A percentile compares a stretch with the other conserved stretches of the same genome.
Conservation (phyloP, 2,113 vertebrate species). For the Nansenia antarctica region DNA sequence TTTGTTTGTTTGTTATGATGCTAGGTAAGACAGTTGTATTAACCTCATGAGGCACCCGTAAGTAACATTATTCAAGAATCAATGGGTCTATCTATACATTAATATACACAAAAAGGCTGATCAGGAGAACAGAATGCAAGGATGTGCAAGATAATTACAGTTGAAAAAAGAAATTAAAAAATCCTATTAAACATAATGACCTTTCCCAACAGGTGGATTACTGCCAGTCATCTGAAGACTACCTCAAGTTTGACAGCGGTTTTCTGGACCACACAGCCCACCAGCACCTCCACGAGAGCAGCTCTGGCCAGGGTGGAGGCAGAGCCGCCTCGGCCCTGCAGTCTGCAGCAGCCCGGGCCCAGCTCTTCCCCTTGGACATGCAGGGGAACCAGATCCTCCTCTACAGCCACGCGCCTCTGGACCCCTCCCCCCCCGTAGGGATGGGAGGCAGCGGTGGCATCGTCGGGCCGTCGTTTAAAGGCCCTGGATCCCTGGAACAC, state of each 20-base stretch:
- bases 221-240: slow-evolving; percentile 83
- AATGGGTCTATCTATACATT: no score
- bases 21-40: no score
- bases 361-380: slow-evolving; percentile 87
- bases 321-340: slow-evolving; percentile 63
- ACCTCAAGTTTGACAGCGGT: slow-evolving; percentile 79
- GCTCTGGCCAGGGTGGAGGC: slow-evolving; percentile 41
- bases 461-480: slow-evolving; percentile 62
- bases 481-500: slow-evolving; percentile 64
- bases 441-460: slow-evolving; percentile 48
- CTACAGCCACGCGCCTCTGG: slow-evolving; percentile 74
- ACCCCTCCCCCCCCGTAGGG: slow-evolving; percentile 53
- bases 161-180: no score
- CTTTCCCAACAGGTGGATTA: slow-evolving; percentile 71
- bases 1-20: no score
- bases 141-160: no score
- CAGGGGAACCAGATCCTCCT: slow-evolving; percentile 85
- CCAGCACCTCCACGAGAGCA: slow-evolving; percentile 68
- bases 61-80: no score
- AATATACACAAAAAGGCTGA: no score
- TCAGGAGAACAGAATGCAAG: no score
- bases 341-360: slow-evolving; percentile 66
- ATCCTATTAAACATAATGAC: not conserved
- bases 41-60: no score
- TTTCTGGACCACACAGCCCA: slow-evolving; percentile 72